phyloP scores from a whole-genome alignment of 2,888 invertebrate species.

The Nephrotoma guestfalica region DNA sequence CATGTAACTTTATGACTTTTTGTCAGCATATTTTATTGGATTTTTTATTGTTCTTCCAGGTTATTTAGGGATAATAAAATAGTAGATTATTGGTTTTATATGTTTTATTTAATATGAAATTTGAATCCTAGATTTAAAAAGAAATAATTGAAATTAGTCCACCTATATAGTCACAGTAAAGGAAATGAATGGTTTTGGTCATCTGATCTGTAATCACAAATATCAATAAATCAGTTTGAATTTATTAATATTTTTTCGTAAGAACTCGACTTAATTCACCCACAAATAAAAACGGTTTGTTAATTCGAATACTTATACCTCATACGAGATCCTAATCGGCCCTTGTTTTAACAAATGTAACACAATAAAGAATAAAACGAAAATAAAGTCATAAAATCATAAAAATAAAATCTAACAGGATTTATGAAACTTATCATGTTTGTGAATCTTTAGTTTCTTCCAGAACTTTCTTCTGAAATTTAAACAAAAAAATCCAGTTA shows the following conservation, averaged over 20 bases:
- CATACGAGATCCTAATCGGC: not conserved
- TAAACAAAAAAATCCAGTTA: not conserved
- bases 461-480: not conserved
- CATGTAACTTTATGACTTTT: not conserved
- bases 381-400: slow-evolving; percentile 2
- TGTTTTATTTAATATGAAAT: not conserved
- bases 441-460: not conserved
- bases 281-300: not conserved
- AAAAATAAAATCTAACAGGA: not conserved
- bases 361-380: not conserved
- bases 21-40: not conserved
- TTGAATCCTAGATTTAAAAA: not conserved
- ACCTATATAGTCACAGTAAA: too few relatives aligned
- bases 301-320: not conserved
- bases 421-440: slow-evolving; percentile 1
- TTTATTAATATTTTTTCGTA: not conserved
- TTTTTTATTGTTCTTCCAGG: not conserved
- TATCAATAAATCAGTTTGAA: not conserved
- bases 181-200: not conserved
- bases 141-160: not conserved
- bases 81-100: not conserved
- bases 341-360: not conserved
- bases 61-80: not conserved
- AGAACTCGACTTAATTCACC: not conserved
- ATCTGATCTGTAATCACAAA: not conserved